Conservation (phyloP, 2,888 invertebrate genomes). For the Chelonus formosanus region DNA sequence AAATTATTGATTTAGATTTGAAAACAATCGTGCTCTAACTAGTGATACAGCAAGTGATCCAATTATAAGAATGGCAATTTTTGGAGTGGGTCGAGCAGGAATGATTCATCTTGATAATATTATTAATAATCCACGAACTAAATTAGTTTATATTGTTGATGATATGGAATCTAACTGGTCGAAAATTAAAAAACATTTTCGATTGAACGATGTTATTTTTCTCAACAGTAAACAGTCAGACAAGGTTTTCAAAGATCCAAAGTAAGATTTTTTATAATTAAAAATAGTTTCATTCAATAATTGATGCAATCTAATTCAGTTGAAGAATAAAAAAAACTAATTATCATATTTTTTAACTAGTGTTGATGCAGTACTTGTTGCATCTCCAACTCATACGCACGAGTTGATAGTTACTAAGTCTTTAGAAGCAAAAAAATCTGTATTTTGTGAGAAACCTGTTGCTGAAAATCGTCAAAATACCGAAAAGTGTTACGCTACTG, state of each 20-base stretch:
- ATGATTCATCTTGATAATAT: slow-evolving; percentile 70
- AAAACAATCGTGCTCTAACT: slow-evolving; percentile 62
- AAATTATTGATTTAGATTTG: slow-evolving; percentile 57
- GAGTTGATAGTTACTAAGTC: slow-evolving; percentile 68
- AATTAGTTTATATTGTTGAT: slow-evolving; percentile 70
- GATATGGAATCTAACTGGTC: slow-evolving; percentile 65
- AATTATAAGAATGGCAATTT: slow-evolving; percentile 67
- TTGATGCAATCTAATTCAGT: no score
- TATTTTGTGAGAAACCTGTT: slow-evolving; percentile 77
- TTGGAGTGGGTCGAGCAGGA: slow-evolving; percentile 72
- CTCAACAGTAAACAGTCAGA: slow-evolving; percentile 66
- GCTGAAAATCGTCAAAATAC: slow-evolving; percentile 69
- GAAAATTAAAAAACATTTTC: slow-evolving; percentile 67
- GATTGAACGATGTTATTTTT: slow-evolving; percentile 65
- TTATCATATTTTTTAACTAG: slow-evolving; percentile 49
- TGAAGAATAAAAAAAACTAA: no score
- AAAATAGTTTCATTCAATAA: no score
- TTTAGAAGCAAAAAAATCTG: slow-evolving; percentile 70
- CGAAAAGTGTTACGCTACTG: slow-evolving; percentile 70
- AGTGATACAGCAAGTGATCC: slow-evolving; percentile 46
- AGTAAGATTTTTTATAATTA: slow-evolving; percentile 58
- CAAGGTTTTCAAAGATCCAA: slow-evolving; percentile 68
- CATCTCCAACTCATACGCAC: slow-evolving; percentile 71
- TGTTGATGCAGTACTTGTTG: slow-evolving; percentile 68
- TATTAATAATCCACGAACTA: slow-evolving; percentile 65